These are phyloP conservation scores for Bagarius yarrelli DNA, from an alignment of 2,113 vertebrate genomes.

Conservation along the genomic window DNA sequence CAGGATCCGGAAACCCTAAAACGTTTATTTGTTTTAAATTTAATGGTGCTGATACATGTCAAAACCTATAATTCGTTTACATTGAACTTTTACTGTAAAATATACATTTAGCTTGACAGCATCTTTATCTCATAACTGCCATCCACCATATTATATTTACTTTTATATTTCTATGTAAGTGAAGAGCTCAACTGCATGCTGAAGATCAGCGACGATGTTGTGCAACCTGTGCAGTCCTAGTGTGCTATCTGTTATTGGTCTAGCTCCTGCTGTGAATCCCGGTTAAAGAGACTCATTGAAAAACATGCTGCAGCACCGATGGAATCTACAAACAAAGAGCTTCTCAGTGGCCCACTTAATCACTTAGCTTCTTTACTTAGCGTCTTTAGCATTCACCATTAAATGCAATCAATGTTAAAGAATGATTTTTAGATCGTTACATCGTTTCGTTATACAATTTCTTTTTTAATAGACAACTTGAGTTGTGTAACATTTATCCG, in stretches of 20 bases:
- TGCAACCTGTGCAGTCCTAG: slow-evolving; percentile 24
- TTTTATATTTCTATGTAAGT: slow-evolving; percentile 4
- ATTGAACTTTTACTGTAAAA: no score
- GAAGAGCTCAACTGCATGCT: not conserved
- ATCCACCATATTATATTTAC: not conserved
- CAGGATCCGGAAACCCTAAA: not conserved
- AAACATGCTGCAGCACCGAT: slow-evolving; percentile 46
- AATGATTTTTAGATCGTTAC: no score
- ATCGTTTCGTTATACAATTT: not conserved
- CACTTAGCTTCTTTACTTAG: slow-evolving; percentile 26
- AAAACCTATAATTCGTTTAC: not conserved
- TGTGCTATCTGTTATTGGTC: not conserved
- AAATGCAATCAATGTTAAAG: not conserved
- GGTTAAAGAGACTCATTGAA: slow-evolving; percentile 50
- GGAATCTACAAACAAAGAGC: slow-evolving; percentile 51
- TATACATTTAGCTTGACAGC: not conserved
- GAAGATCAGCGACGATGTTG: not conserved
- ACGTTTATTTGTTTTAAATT: not conserved
- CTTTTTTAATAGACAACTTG: not conserved
- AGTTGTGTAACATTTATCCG: not conserved
- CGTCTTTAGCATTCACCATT: slow-evolving; percentile 23
- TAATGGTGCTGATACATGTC: not conserved
- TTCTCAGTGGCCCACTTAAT: slow-evolving; percentile 45
- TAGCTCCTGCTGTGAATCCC: slow-evolving; percentile 27
- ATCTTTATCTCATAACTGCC: not conserved